phyloP scores from a whole-genome alignment of 2,113 vertebrate genomes.

The Etia nguti region DNA sequence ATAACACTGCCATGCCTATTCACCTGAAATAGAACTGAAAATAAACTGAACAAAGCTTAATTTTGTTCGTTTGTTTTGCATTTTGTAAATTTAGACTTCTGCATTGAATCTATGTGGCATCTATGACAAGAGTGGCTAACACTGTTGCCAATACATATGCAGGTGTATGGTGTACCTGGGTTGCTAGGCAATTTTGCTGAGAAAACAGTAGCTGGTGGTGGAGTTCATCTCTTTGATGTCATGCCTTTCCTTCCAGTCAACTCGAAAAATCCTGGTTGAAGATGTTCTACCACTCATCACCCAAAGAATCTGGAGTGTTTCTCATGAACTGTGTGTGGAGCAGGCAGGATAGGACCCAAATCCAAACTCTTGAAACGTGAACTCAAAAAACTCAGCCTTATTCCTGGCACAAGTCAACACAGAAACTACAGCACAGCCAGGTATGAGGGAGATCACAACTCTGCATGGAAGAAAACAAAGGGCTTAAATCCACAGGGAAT shows the following conservation, averaged over 20 bases:
- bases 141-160: not conserved
- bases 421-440: fast-evolving
- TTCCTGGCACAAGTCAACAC: not conserved
- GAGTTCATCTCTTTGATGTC: not conserved
- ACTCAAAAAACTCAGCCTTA: not conserved
- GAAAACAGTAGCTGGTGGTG: not conserved
- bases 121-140: fast-evolving
- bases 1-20: not conserved
- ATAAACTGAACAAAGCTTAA: not conserved
- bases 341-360: not conserved
- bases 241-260: not conserved
- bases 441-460: fast-evolving
- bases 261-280: fast-evolving
- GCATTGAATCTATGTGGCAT: not conserved
- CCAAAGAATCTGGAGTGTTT: not conserved
- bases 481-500: not conserved
- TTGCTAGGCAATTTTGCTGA: not conserved
- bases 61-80: no score
- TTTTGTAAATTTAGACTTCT: not conserved
- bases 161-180: not conserved
- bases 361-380: fast-evolving
- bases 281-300: not conserved
- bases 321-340: not conserved
- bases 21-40: not conserved
- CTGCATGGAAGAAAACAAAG: fast-evolving